These are phyloP conservation scores for Scylla paramamosain DNA, from an alignment of 1,140 invertebrate species.

Conservation along the genomic window DNA sequence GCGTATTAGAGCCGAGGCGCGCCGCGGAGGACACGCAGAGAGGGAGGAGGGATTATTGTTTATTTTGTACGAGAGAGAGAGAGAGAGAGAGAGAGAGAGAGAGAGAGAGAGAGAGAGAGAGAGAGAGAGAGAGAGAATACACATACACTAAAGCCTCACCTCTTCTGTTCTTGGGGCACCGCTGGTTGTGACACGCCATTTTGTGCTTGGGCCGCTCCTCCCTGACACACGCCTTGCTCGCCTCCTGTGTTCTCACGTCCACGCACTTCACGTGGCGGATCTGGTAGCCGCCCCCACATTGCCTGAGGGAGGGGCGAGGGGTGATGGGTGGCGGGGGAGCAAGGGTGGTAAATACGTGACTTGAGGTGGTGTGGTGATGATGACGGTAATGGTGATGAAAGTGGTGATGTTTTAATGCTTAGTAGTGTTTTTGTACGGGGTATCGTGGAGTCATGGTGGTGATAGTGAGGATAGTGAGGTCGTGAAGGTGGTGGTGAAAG, in stretches of 20 bases:
- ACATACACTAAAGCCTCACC: slow-evolving; percentile 39
- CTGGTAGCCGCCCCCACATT: slow-evolving; percentile 81
- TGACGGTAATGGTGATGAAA: too few relatives aligned
- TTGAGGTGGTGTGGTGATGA: too few relatives aligned
- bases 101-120: neutral
- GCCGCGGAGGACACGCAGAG: neutral
- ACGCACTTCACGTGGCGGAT: slow-evolving; percentile 80
- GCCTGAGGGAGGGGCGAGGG: slow-evolving; percentile 68
- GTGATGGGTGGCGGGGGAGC: neutral
- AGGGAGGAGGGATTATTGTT: neutral
- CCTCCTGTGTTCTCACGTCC: slow-evolving; percentile 80
- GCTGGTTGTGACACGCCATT: slow-evolving; percentile 80
- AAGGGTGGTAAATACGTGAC: neutral
- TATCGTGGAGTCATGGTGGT: too few relatives aligned
- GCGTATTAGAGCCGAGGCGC: too few relatives aligned
- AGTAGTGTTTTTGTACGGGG: too few relatives aligned
- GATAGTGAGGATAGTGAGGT: too few relatives aligned
- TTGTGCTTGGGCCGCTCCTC: slow-evolving; percentile 79
- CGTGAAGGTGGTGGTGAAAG: neutral
- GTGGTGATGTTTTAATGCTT: too few relatives aligned
- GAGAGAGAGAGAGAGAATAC: neutral
- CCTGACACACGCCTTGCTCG: slow-evolving; percentile 79
- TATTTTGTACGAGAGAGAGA: neutral
- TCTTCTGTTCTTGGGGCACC: slow-evolving; percentile 79
- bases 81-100: neutral